Percentiles rank a stretch among this genome's conserved stretches.
Conservation (phyloP, 2,113 vertebrate species). For the Scytalopus superciliaris region DNA sequence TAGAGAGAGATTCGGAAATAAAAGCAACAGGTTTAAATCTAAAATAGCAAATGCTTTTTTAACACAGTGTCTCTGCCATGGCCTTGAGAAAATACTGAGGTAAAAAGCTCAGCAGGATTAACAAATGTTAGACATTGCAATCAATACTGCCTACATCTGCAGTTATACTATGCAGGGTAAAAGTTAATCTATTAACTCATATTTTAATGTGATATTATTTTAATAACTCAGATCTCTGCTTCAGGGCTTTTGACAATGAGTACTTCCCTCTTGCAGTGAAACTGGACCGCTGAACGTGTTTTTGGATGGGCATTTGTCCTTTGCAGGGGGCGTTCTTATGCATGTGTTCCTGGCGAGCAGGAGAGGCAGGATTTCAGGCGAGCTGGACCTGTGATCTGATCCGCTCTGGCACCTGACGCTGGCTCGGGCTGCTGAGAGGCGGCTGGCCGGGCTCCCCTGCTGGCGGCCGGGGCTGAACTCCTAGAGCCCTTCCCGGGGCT, state of each 20-base stretch:
- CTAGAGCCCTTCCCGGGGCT: neutral
- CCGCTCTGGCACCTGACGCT: neutral
- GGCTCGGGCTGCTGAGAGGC: neutral
- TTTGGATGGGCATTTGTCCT: conserved; percentile 4
- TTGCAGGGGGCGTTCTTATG: neutral
- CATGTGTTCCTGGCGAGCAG: neutral
- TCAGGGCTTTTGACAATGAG: neutral
- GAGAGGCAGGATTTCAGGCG: conserved; percentile 26
- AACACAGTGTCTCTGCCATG: neutral
- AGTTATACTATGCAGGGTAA: conserved; percentile 6
- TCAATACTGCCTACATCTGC: neutral
- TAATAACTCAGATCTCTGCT: neutral
- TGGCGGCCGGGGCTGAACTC: neutral
- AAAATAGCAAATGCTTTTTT: conserved; percentile 49
- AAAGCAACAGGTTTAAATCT: conserved; percentile 53
- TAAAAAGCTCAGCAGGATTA: conserved; percentile 11
- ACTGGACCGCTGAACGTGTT: neutral
- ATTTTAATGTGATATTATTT: conserved; percentile 23
- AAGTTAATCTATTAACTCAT: conserved; percentile 30
- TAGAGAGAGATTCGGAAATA: neutral
- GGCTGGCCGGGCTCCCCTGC: neutral
- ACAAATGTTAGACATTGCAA: conserved; percentile 5
- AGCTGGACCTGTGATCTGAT: conserved; percentile 52
- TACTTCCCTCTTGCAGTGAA: neutral
- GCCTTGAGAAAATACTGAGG: conserved; percentile 9